These are phyloP conservation scores for Leptopilina boulardi DNA, from an alignment of 1,140 invertebrate genomes.

Conservation along the genomic window DNA sequence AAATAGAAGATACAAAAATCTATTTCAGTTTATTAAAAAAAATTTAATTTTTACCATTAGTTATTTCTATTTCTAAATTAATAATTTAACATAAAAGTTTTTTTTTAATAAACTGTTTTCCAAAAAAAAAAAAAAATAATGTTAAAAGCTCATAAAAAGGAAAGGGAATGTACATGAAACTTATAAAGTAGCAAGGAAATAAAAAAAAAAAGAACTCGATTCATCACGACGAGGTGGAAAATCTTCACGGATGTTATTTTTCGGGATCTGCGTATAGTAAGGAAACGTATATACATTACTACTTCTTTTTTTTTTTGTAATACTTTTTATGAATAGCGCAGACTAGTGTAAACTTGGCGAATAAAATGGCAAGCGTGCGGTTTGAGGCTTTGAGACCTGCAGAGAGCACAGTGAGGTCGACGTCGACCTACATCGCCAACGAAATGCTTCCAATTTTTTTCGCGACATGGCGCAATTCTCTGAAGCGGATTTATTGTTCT, in stretches of 20 bases:
- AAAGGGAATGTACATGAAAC: no score
- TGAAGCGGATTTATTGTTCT: conserved; percentile 2
- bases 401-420: not conserved
- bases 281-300: no score
- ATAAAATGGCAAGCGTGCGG: not conserved
- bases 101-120: no score
- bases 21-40: no score
- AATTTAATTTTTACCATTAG: no score
- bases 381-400: not conserved
- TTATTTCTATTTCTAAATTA: no score
- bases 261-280: not conserved
- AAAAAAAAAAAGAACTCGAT: no score
- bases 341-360: conserved; percentile 14
- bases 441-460: conserved; percentile 19
- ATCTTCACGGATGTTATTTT: not conserved
- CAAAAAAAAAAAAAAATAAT: no score
- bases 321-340: not conserved
- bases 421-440: not conserved
- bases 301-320: not conserved
- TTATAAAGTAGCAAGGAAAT: no score
- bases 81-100: no score
- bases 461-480: not conserved
- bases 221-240: not conserved
- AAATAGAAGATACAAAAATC: no score
- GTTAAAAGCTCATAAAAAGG: no score